Evolutionary conservation across 2,113 vertebrate genomes (phyloP).

Genomic region (Cranoglanis bouderius): DNA sequence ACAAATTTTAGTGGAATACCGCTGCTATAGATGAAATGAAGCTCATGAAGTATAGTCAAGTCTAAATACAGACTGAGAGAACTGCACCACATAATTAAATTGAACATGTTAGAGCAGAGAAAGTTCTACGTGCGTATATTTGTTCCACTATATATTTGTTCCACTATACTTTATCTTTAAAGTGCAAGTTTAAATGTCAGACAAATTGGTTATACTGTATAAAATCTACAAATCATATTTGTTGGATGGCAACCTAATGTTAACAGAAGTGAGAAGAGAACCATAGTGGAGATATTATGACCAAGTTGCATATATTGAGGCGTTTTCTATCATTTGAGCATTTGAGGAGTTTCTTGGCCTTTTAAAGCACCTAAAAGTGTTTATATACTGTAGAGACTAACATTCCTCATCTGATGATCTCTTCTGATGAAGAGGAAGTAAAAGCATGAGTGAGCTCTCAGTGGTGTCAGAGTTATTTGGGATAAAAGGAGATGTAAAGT

Average conservation of each 20-base stretch:
- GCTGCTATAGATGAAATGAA: neutral
- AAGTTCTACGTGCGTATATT: neutral
- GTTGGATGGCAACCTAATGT: neutral
- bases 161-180: neutral
- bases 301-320: neutral
- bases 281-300: neutral
- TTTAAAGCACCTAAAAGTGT: neutral
- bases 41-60: neutral
- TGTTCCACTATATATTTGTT: neutral
- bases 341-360: neutral
- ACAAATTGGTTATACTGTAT: neutral
- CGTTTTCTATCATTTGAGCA: neutral
- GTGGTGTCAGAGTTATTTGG: neutral
- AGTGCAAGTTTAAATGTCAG: neutral
- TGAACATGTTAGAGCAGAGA: neutral
- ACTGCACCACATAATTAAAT: neutral
- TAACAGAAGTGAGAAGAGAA: neutral
- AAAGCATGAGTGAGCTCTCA: constrained; percentile 1
- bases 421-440: constrained; percentile 32
- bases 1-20: neutral
- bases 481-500: constrained; percentile 16
- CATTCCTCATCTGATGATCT: constrained; percentile 34
- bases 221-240: neutral
- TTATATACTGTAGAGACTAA: constrained; percentile 31
- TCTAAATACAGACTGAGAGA: neutral